Percentiles rank a stretch among this genome's conserved stretches.
These are phyloP conservation scores for Ichneumon xanthorius DNA, from an alignment of 2,888 invertebrate species.

Conservation along the genomic window DNA sequence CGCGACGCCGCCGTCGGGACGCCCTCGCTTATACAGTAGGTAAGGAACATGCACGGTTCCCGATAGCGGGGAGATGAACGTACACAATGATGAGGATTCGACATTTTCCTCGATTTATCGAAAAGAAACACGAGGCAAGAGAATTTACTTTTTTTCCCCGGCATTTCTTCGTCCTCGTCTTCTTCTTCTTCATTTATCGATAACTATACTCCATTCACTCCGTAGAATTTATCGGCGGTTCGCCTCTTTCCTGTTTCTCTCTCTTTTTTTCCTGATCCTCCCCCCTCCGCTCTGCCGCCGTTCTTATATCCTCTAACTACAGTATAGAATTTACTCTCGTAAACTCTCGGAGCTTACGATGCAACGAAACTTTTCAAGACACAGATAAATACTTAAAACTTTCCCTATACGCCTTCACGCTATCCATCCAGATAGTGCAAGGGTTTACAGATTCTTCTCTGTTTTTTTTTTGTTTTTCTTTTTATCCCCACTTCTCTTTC, in stretches of 20 bases:
- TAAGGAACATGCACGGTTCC: constrained; percentile 12
- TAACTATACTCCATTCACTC: constrained; percentile 56
- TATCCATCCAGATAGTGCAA: constrained; percentile 38
- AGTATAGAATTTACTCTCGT: constrained; percentile 63
- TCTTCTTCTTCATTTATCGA: constrained; percentile 50
- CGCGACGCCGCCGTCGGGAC: constrained; percentile 55
- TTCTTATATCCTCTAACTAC: constrained; percentile 55
- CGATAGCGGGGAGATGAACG: constrained; percentile 40
- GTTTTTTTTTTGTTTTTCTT: constrained; percentile 30
- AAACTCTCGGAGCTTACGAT: constrained; percentile 62
- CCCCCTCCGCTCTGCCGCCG: neutral
- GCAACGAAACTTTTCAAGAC: constrained; percentile 64
- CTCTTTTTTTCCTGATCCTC: constrained; percentile 21
- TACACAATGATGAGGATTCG: constrained; percentile 38
- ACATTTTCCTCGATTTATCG: constrained; percentile 27
- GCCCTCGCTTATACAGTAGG: constrained; percentile 41
- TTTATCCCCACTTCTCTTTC: constrained; percentile 46
- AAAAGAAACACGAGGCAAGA: neutral
- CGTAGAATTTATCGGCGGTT: constrained; percentile 52
- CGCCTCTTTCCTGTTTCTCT: constrained; percentile 53
- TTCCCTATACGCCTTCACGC: constrained; percentile 56
- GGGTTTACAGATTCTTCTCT: constrained; percentile 44
- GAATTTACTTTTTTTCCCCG: neutral
- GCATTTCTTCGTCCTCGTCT: constrained; percentile 6
- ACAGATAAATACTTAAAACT: constrained; percentile 69